phyloP scores from a whole-genome alignment of 2,888 invertebrate species.

The Conops quadrifasciatus region DNA sequence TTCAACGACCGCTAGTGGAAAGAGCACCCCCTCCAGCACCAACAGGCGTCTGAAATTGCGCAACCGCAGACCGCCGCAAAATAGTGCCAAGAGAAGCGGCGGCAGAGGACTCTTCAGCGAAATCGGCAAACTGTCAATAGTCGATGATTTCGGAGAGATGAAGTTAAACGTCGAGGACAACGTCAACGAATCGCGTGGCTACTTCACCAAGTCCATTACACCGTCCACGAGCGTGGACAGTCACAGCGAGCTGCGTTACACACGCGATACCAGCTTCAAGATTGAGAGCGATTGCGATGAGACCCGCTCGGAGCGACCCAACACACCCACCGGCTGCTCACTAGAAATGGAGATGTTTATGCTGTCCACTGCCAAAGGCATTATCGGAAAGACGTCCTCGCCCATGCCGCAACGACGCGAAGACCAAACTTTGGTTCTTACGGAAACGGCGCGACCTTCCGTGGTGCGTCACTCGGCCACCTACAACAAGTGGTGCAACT shows the following conservation, averaged over 20 bases:
- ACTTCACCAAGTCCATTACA: conserved; percentile 44
- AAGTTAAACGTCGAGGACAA: conserved; percentile 36
- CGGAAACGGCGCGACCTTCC: conserved; percentile 31
- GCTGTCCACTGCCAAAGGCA: conserved; percentile 53
- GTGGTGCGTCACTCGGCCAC: conserved; percentile 43
- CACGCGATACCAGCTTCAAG: conserved; percentile 36
- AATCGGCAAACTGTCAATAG: conserved; percentile 47
- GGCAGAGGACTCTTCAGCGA: conserved; percentile 22
- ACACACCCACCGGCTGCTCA: conserved; percentile 40
- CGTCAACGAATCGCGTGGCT: conserved; percentile 46
- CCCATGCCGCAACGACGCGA: conserved; percentile 51
- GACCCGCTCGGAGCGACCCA: conserved; percentile 14
- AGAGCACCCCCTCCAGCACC: conserved; percentile 31
- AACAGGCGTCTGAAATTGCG: conserved; percentile 34
- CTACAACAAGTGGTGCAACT: conserved; percentile 55
- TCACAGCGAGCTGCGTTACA: conserved; percentile 29
- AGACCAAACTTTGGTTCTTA: conserved; percentile 31
- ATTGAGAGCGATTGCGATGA: not conserved
- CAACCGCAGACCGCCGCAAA: not conserved
- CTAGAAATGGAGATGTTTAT: conserved; percentile 63
- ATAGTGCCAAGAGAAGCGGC: conserved; percentile 23
- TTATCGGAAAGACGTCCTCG: conserved; percentile 61
- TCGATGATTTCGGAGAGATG: conserved; percentile 56
- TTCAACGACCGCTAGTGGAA: conserved; percentile 35
- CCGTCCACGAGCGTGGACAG: conserved; percentile 21